Conservation (phyloP, 92 coral and sea anemone genomes). For the Parazoanthus atlanticus region DNA sequence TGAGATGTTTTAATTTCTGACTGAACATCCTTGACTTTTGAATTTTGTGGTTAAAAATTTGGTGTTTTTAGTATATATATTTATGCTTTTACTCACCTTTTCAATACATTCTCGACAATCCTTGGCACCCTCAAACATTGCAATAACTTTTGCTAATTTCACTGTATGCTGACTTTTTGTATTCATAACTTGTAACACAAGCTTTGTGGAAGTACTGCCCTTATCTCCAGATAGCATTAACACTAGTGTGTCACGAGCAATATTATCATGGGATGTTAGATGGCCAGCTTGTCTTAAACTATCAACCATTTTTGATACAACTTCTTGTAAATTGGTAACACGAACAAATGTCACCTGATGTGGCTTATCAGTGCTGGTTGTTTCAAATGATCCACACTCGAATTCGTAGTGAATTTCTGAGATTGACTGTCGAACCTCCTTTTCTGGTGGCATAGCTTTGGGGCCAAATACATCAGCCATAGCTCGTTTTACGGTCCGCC, state of each 20-base stretch:
- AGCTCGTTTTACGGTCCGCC: conserved; percentile 17
- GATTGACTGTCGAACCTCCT: not conserved
- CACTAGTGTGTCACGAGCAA: not conserved
- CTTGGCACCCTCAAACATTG: conserved; percentile 19
- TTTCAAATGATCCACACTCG: too few species aligned
- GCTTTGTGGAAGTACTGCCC: not conserved
- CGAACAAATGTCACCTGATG: not conserved
- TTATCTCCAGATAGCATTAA: conserved; percentile 4
- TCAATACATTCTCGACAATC: conserved; percentile 28
- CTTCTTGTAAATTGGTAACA: not conserved
- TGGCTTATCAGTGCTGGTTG: not conserved
- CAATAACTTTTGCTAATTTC: conserved; percentile 20
- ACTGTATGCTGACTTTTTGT: not conserved
- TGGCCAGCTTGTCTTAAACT: too few species aligned
- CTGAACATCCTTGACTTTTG: too few species aligned
- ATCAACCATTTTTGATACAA: not conserved
- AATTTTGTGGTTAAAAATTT: too few species aligned
- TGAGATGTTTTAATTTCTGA: too few species aligned
- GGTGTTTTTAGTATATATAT: too few species aligned
- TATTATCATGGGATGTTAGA: too few species aligned
- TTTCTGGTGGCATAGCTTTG: conserved; percentile 3
- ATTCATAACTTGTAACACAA: not conserved
- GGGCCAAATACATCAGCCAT: conserved; percentile 13
- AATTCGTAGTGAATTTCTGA: not conserved
- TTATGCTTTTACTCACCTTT: too few species aligned